Base-by-base conservation (phyloP, 1,140 invertebrate genomes). In the Drosophila tristis region DNA sequence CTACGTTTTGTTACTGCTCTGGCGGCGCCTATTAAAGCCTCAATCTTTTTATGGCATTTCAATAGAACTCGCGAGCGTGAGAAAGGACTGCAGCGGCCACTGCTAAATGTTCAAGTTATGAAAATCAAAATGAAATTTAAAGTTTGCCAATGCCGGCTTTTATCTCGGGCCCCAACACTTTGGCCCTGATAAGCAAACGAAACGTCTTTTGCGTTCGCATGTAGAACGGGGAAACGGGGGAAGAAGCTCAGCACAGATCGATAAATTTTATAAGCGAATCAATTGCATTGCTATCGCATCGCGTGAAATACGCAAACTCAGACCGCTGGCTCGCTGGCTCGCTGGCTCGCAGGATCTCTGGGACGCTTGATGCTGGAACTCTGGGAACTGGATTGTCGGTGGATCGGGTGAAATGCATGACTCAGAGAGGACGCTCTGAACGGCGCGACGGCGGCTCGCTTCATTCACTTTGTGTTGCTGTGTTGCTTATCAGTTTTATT, bases 261-360 rank as follows among this genome's bases (percentile, higher is more conserved):
- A 89, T 89, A 89, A 89, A 89, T 89, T 89, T 77, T 89, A 89
- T 80, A 87, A 89, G 84, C 84, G 74, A 81, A 80, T 89, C 84
- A 89, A 89, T 89, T 89, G 84, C 82, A 74, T 70, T 80, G 80
- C 62, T 84, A 84, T 84, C 80, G 80, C 80, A 87, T 89, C 84
- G 84, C 84, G 84, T 87, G 82, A 87, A 87, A 87, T 87, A 87
- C 84, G 84, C 84, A 66, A 65, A 50, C 59, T 78, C 31, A 35
- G 31, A 11, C 31, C 31, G 31, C 31, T 4, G 31, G 31, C 3
- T 35, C 2, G 31, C 31, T 4, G 31, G 31, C 3, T 35, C 2
- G 20, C 20, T 20, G 20, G 20, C 20, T 2, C 29, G 7, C 29
- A 31, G 29, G 29, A 31, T 31, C 29, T 8, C 2, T 31, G 29